A percentile compares a stretch with the other conserved stretches of the same genome.
Conservation (phyloP, 2,113 vertebrate genomes). For the Lophura nycthemera region DNA sequence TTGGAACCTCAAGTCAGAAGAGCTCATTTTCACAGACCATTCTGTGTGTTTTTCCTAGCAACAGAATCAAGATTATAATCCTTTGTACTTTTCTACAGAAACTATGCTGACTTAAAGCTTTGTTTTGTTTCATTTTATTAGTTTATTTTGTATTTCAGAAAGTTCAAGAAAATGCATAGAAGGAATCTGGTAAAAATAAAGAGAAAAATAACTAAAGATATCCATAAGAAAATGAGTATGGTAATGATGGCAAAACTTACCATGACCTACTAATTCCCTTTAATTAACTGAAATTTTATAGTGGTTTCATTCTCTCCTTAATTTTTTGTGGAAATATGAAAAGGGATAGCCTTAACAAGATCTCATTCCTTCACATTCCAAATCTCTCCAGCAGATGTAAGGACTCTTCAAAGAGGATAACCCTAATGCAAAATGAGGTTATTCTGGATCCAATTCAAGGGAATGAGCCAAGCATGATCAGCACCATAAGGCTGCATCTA, state of each 20-base stretch:
- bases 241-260: neutral
- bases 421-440: slow-evolving; percentile 15
- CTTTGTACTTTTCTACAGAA: neutral
- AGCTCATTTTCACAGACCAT: neutral
- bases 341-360: neutral
- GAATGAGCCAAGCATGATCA: slow-evolving; percentile 40
- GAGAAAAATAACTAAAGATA: neutral
- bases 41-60: neutral
- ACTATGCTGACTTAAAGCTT: neutral
- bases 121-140: fast-evolving
- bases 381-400: neutral
- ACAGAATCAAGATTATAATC: neutral
- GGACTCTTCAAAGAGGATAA: slow-evolving; percentile 1
- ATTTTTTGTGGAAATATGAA: neutral
- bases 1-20: neutral
- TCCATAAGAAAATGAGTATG: neutral
- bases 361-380: neutral
- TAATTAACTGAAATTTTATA: neutral
- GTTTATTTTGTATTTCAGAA: neutral
- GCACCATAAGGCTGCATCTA: slow-evolving; percentile 47
- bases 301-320: neutral
- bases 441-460: slow-evolving; percentile 48
- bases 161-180: neutral
- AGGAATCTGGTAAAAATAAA: neutral
- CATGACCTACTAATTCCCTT: neutral